Evolutionary conservation across 1,140 invertebrate genomes (phyloP).

Genomic region (Pemphigus obesinymphae): DNA sequence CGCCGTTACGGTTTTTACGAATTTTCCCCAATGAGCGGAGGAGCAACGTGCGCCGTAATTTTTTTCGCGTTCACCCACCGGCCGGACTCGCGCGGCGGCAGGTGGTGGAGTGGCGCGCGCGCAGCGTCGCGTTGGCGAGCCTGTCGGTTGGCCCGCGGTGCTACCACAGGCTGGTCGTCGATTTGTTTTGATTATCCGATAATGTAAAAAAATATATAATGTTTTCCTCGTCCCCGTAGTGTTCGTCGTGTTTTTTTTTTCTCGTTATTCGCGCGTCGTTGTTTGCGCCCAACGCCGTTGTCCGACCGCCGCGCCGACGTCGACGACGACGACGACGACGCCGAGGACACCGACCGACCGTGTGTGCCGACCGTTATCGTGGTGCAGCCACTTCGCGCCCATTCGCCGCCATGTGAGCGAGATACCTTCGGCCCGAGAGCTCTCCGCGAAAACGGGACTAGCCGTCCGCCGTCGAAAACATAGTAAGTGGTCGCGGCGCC

Average conservation of each 20-base stretch:
- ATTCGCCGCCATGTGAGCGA: constrained; percentile 27
- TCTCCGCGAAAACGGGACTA: background rate
- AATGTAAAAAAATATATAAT: constrained; percentile 41
- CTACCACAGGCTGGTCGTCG: constrained; percentile 37
- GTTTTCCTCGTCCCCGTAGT: constrained; percentile 18
- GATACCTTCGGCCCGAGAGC: background rate
- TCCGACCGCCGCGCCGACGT: background rate
- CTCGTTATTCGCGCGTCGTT: too few relatives aligned
- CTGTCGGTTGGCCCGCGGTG: constrained; percentile 27
- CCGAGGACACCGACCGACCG: background rate
- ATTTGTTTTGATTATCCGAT: constrained; percentile 42
- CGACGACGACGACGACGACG: background rate
- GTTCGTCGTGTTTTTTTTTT: constrained; percentile 6
- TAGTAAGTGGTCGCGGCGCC: background rate
- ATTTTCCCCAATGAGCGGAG: too few relatives aligned
- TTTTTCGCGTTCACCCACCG: too few relatives aligned
- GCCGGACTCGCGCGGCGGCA: too few relatives aligned
- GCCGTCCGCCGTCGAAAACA: background rate
- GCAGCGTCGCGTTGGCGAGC: background rate
- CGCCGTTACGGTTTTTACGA: too few relatives aligned
- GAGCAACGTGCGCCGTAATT: too few relatives aligned
- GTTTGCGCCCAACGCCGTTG: background rate
- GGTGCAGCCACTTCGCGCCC: background rate
- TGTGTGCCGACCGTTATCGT: background rate
- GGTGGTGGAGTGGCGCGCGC: too few relatives aligned